Evolutionary conservation across 1,140 invertebrate species (phyloP), one percentile per base, ranked within the genome.

Genomic region (Bilobella aurantiaca): DNA sequence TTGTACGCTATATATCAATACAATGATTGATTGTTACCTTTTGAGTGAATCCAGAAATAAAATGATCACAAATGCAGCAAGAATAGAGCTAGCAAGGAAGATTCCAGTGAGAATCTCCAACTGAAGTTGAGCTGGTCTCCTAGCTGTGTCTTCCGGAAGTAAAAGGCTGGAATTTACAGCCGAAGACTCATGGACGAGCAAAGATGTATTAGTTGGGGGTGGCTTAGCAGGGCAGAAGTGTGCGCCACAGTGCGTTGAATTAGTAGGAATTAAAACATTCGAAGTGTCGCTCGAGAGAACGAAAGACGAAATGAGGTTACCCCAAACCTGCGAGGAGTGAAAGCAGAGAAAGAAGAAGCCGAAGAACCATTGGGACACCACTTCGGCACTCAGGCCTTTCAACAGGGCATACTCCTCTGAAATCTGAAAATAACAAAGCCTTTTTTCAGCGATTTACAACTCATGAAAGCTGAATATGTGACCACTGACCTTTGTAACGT

Each of bases 311-410:
- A 97, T 90, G 42, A 96, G 82, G 79, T 96, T 97, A 74, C 94
- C 63, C 37, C 8, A 63, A 3, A 96, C 84, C 78, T 94, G 90
- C 62, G 93, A 89, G 0, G 90, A 90, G 75, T 98, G 95, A 86
- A 95, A 96, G 66, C 93, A 87, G 67, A 97, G 85, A 81, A 98
- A 98, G 84, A 98, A 98, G 81, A 96, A 90, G 27, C 95, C 95
- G 78, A 97, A 98, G 83, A 97, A 96, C 71, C 91, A 78, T 46
- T 96, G 71, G 90, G 78, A 47, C 93, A 90, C 62, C 96, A 89
- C 69, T 95, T 91, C 5, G 87, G 89, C 75, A 95, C 91, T 5
- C 88, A 85, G 0, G 88, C 82, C 74, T 93, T 87, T 69, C 91
- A 90, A 18, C 88, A 90, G 49, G 91, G 80, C 75, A 91, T 90